Base-by-base conservation (phyloP, 2,113 vertebrate genomes). In the Planiliza haematocheilus region DNA sequence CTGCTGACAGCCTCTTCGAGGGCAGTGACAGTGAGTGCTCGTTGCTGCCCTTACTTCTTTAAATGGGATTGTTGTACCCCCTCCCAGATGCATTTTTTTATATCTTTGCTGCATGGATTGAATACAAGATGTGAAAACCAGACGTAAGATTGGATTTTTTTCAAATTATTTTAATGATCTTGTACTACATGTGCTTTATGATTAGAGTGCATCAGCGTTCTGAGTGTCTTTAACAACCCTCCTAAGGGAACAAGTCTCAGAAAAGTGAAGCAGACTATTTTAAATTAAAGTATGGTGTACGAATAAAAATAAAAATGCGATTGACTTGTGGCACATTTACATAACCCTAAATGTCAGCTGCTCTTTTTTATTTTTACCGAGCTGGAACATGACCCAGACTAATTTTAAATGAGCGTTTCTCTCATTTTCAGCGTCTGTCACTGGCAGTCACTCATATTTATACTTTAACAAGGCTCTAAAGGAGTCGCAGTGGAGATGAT, bases 351-450 rank as follows among this genome's bases (percentile, higher is more conserved):
- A 30, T 63, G 18, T 73, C 53, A 56, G 50, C 38, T 62, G 43
- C 50, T 61, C 17, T 57, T 42, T 56, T 45, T 51, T 57, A 38
- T 56, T 77, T 82, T 45, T 51, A 86, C 60, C 20, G 53, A 55
- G 55, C 24, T 43, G 21, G 43, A 87, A 73, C 50, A 16, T 81
- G 77, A 86, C 79, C 83, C 48, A 79, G 76, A 76, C 69, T 72
- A 4, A 89, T 86, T 81, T 79, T 80, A 79, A 87, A 88, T 86
- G 69, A 85, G 72, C 43, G 24, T 67, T 18, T 59, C 52, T 70
- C 61, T 62, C 18, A 70, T 85, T 81, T 81, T 49, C 24, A 8
- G 37, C 43, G 51, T 48, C 66, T 75, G 45, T 79, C 18, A 46
- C 46, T 70, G 59, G 75, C 30, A 24, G 21, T 24, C 20, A 0